A percentile compares a stretch with the other conserved stretches of the same genome.
phyloP scores from a whole-genome alignment of 2,797 vertebrate species.

The Propithecus deckenii region DNA sequence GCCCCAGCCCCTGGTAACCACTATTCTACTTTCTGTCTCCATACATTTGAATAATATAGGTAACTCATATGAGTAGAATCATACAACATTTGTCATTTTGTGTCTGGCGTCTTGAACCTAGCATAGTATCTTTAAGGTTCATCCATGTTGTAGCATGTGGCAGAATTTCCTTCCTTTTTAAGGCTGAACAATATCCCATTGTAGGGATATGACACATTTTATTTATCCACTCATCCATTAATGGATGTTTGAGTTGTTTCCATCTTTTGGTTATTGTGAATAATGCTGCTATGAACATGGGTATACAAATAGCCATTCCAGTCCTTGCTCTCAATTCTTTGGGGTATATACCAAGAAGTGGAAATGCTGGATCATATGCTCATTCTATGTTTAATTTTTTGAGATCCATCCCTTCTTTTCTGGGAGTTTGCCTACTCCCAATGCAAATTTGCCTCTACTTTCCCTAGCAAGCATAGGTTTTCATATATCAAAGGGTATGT shows the following conservation, averaged over 20 bases:
- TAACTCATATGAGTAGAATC: background rate
- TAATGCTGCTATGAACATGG: background rate
- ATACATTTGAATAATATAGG: background rate
- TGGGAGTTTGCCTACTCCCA: background rate
- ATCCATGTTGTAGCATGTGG: background rate
- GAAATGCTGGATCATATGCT: background rate
- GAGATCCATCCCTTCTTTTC: background rate
- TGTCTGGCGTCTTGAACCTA: background rate
- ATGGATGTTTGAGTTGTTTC: background rate
- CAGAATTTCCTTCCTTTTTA: background rate
- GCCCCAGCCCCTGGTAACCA: background rate
- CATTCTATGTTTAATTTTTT: background rate
- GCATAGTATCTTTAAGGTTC: background rate
- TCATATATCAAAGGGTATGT: background rate
- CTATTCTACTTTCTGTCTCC: background rate
- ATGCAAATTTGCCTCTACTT: background rate
- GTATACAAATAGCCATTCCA: background rate
- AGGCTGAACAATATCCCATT: conserved; percentile 1
- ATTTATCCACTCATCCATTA: background rate
- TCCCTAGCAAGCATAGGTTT: background rate
- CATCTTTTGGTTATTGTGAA: background rate
- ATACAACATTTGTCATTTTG: background rate
- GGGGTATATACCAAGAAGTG: background rate
- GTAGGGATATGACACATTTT: background rate
- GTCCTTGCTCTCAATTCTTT: background rate